Evolutionary conservation across 2,888 invertebrate genomes (phyloP).

Genomic region (Rhagium mordax): DNA sequence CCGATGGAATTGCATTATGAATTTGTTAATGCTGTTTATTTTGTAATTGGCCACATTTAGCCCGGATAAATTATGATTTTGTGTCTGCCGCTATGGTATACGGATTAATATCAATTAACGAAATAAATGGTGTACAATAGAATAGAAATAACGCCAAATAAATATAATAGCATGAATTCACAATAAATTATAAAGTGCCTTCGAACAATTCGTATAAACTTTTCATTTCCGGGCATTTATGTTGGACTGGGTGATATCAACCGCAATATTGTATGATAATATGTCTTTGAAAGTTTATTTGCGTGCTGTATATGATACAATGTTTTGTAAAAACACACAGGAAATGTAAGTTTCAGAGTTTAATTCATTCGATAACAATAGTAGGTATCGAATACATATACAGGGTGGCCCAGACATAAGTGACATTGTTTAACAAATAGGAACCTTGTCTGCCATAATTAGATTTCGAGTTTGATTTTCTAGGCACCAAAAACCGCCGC

Average conservation of each 20-base stretch:
- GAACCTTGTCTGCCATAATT: too few relatives aligned
- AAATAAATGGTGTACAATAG: slow-evolving; percentile 38
- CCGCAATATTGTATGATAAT: not conserved
- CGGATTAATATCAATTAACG: slow-evolving; percentile 43
- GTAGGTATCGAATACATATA: not conserved
- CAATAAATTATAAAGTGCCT: not conserved
- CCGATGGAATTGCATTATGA: slow-evolving; percentile 38
- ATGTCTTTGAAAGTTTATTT: not conserved
- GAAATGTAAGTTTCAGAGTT: not conserved
- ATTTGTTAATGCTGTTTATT: slow-evolving; percentile 41
- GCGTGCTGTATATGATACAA: not conserved
- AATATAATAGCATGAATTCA: slow-evolving; percentile 25
- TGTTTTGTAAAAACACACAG: not conserved
- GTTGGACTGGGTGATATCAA: not conserved
- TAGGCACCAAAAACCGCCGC: too few relatives aligned
- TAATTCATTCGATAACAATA: not conserved
- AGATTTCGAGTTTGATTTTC: too few relatives aligned
- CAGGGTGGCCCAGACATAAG: too few relatives aligned
- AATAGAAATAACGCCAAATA: slow-evolving; percentile 24
- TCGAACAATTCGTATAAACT: not conserved
- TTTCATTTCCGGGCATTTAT: not conserved
- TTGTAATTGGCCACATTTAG: slow-evolving; percentile 41
- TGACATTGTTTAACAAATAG: too few relatives aligned
- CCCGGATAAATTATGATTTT: slow-evolving; percentile 42
- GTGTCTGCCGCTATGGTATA: slow-evolving; percentile 34